Percentiles rank a stretch among this genome's conserved stretches.
phyloP scores from a whole-genome alignment of 2,113 vertebrate genomes.

The Psephotus haematonotus region DNA sequence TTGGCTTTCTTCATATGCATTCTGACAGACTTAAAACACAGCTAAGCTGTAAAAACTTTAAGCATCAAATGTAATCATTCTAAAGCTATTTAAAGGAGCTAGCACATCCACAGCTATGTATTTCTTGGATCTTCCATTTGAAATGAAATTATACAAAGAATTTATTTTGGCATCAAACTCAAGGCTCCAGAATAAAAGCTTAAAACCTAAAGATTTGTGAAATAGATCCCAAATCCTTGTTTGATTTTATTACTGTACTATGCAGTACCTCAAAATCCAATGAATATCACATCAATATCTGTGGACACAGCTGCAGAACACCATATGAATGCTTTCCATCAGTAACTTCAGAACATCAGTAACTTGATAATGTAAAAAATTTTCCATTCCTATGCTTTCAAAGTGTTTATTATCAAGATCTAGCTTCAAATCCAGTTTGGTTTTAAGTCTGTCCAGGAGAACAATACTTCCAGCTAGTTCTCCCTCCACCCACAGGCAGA shows the following conservation, averaged over 20 bases:
- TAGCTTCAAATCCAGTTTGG: neutral
- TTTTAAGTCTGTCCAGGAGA: neutral
- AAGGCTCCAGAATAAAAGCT: neutral
- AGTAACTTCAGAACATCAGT: neutral
- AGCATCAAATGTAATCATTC: neutral
- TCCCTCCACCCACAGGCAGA: neutral
- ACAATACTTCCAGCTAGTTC: neutral
- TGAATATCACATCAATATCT: neutral
- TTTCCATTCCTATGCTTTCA: neutral
- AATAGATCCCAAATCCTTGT: neutral
- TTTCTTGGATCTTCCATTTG: slow-evolving; percentile 22
- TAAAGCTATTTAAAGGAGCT: slow-evolving; percentile 17
- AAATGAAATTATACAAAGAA: neutral
- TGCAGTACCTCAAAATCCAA: neutral
- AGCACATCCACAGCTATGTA: neutral
- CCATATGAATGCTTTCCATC: neutral
- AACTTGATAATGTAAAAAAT: neutral
- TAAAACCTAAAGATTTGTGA: neutral
- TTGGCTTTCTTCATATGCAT: neutral
- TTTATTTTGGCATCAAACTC: slow-evolving; percentile 2
- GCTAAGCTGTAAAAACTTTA: slow-evolving; percentile 37
- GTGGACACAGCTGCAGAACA: neutral
- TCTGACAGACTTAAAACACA: neutral
- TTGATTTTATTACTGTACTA: neutral
- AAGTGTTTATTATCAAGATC: neutral